phyloP scores from a whole-genome alignment of 2,797 vertebrate species.

The Amblyraja radiata region DNA sequence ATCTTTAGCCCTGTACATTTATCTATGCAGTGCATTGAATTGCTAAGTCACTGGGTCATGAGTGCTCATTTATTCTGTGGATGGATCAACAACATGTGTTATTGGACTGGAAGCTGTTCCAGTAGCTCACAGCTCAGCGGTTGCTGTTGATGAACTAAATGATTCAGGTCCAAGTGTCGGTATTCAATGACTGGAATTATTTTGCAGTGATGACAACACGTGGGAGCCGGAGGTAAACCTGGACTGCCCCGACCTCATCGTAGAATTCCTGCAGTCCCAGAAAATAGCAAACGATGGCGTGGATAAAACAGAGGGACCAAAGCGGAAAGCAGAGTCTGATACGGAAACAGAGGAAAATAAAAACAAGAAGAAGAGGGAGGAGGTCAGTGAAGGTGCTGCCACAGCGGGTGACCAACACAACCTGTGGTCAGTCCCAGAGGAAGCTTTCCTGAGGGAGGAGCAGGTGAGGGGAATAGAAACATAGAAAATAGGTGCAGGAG shows the following conservation, averaged over 20 bases:
- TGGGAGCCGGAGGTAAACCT: conserved; percentile 98
- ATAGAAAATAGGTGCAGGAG: no score
- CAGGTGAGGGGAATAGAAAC: no score
- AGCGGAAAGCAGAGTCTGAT: conserved; percentile 76
- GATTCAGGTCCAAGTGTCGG: background rate
- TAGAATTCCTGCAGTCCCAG: conserved; percentile 89
- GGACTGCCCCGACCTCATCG: conserved; percentile 92
- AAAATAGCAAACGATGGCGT: conserved; percentile 72
- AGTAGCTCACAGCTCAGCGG: background rate
- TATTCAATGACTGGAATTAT: background rate
- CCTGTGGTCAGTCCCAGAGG: no score
- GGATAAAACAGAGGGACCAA: conserved; percentile 66
- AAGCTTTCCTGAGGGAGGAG: no score
- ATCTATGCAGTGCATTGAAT: background rate
- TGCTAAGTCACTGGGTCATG: background rate
- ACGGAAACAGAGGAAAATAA: conserved; percentile 80
- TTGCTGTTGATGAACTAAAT: background rate
- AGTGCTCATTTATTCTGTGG: background rate
- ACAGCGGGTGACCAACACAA: no score
- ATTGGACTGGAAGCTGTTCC: background rate
- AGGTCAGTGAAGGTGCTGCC: conserved; percentile 60
- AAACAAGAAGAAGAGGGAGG: conserved; percentile 94
- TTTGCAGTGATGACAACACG: conserved; percentile 85
- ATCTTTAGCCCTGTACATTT: background rate
- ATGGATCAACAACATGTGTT: background rate